Evolutionary conservation across 2,888 invertebrate genomes (phyloP), one percentile per base, ranked within the genome.

Genomic region (Hedychridium roseum): DNA sequence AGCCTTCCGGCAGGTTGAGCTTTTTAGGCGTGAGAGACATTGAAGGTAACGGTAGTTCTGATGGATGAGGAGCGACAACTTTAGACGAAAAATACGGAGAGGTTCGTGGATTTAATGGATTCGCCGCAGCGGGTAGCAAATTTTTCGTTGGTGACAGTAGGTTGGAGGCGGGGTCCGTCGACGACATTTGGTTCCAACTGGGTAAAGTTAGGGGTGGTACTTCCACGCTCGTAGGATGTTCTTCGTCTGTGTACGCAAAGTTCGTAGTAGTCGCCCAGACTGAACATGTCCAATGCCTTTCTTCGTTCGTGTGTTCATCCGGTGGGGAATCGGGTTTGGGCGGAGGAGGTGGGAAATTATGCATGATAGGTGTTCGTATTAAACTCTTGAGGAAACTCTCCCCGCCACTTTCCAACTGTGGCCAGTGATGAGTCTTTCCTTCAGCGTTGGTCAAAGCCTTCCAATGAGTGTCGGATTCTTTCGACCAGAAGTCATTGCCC

Each of bases 311-410:
- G 32, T 54, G 39, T n/a, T 59, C 60, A 45, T 80, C 76, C 23
- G 80, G 80, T 15, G 82, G 80, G n/a, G 81, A 80, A 62, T 82
- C 80, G 2, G 81, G 80, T 58, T 82, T 82, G 1, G 81, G 80
- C 9, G 81, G 80, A 1, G 78, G 67, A 11, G 67, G 66, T 18
- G 64, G 61, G 30, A 65, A 57, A 34, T 54, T 48, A 21, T 60
- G 57, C 21, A 62, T 17, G 15, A 59, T 56, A 2, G 72, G 64
- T 3, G 70, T 60, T 3, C 60, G 63, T 15, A 68, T 62, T n/a
- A 74, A 53, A 47, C 58, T 71, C 18, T 70, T 71, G n/a, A 74
- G 48, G 12, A 76, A 68, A 34, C 37, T 60, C 3, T 72, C 68
- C 2, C 62, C 56, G 11, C 58, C 66, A 2, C 38, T 67, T 11